Base-by-base conservation (phyloP, 2,113 vertebrate genomes). In the Seriola aureovittata region DNA sequence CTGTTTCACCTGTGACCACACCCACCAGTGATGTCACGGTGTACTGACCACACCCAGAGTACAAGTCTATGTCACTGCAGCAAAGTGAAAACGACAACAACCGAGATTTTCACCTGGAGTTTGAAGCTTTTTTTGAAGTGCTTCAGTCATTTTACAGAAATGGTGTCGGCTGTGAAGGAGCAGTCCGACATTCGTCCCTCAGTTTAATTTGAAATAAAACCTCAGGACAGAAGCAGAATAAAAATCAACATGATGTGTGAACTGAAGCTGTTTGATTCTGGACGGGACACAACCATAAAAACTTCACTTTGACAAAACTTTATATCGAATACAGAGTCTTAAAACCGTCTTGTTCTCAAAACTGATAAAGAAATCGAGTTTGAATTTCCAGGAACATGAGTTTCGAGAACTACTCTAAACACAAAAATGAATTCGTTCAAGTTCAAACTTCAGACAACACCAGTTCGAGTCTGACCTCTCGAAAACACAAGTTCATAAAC, bases 181-280 rank as follows among this genome's bases (percentile, higher is more conserved):
- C 16, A 50, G 16, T 17, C 5, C 2, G 1, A 50, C 46, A 50
- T 17, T 50, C 5, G 4, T 46, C 44, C 44, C 16, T 46, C 14
- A 5, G 2, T 44, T 44, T 2, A 25, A 25, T 25, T 57, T 29
- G n/a, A 57, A 57, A n/a, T 23, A 8, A 59, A 71, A 23, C 46
- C 55, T 72, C 55, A 44, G 36, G 69, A 42, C 55, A 44, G 70
- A 8, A 34, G 12, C 25, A 29, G 29, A 29, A 29, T 29, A 29
- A 29, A 29, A 29, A 29, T 29, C 29, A 29, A 29, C 29, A 29
- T 29, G 29, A 29, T 29, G 2, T 29, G 29, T 29, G 29, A 29
- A 25, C 2, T 7, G 72, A 77, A 14, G 38, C 23, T 5, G n/a
- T 60, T 75, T 62, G 58, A 38, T 78, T 85, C 84, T 87, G 86